Percentiles rank a stretch among this genome's conserved stretches.
Evolutionary conservation across 2,888 invertebrate species (phyloP).

Genomic region (Neelides folsomi): DNA sequence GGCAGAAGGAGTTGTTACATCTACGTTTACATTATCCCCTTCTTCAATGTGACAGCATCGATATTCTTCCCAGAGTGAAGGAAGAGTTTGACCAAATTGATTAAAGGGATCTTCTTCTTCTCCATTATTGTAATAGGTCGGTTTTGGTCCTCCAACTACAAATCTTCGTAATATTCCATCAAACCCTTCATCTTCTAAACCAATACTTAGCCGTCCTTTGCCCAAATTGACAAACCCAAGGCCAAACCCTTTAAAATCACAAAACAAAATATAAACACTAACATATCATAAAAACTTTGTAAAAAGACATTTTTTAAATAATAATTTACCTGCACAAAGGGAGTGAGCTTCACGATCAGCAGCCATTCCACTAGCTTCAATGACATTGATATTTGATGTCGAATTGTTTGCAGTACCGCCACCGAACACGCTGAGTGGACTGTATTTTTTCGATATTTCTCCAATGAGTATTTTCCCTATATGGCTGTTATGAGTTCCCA

Average conservation of each 20-base stretch:
- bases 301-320: not conserved
- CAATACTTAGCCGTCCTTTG: conserved; percentile 22
- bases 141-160: conserved; percentile 33
- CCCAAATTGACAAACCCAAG: conserved; percentile 31
- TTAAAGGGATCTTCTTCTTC: conserved; percentile 27
- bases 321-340: conserved; percentile 24
- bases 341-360: conserved; percentile 31
- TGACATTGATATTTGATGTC: conserved; percentile 18
- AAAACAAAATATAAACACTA: not conserved
- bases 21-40: conserved; percentile 33
- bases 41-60: conserved; percentile 33
- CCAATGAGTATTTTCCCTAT: conserved; percentile 31
- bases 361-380: conserved; percentile 19
- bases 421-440: conserved; percentile 27
- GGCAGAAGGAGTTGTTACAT: conserved; percentile 31
- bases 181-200: conserved; percentile 28
- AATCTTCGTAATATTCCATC: conserved; percentile 32
- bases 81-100: conserved; percentile 27
- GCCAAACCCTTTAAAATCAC: conserved; percentile 20
- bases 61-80: conserved; percentile 33
- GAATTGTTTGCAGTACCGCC: conserved; percentile 21
- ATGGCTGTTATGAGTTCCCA: conserved; percentile 30
- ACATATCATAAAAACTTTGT: not conserved
- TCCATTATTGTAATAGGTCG: conserved; percentile 12
- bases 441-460: conserved; percentile 32